Base-by-base conservation (phyloP, 2,797 vertebrate species). In the Bufotes viridis region DNA sequence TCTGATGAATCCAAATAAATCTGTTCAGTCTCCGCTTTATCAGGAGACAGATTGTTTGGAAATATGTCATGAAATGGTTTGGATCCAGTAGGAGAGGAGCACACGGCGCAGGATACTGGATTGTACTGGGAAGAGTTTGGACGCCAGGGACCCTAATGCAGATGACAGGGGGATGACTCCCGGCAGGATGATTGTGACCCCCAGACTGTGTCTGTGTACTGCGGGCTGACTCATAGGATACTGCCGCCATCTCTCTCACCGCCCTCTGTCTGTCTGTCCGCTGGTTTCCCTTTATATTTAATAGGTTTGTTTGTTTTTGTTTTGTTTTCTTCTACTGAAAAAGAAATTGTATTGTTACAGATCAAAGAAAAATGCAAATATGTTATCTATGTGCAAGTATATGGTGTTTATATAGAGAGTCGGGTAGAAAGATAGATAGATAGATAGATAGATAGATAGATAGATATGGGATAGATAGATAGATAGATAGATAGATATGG, bases 1-100 rank as follows among this genome's bases (percentile, higher is more conserved):
- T 20, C 24, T 49, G 8, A 57, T 29, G 10, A 11, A 69, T 58
- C 49, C 49, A 67, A 42, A 83, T 34, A 78, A 75, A 87, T 87
- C 81, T 87, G 60, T 76, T 83, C 51, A 20, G 42, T 58, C 60
- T 65, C n/a, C 13, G 51, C 53, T 58, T 22, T 18, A 4, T n/a
- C 60, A 80, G 14, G 80, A 18, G 29, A 9, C n/a, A 26, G 49
- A n/a, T 42, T 79, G 12, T 70, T 79, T 86, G 51, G 63, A 63
- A 69, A 24, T 70, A 60, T n/a, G 29, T 60, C 24, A 61, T 29
- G 7, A 24, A 78, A 53, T 53, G 55, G 2, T 51, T 12, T 74
- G 72, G 10, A 74, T 17, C 18, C 13, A 78, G 18, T 10, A 78
- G 17, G n/a, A 0, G 49, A 53, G 74, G 49, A n/a, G 1, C 0